Percentiles rank a stretch among this genome's conserved stretches.
phyloP scores from a whole-genome alignment of 2,888 invertebrate species.

The Boloria euphrosyne region DNA sequence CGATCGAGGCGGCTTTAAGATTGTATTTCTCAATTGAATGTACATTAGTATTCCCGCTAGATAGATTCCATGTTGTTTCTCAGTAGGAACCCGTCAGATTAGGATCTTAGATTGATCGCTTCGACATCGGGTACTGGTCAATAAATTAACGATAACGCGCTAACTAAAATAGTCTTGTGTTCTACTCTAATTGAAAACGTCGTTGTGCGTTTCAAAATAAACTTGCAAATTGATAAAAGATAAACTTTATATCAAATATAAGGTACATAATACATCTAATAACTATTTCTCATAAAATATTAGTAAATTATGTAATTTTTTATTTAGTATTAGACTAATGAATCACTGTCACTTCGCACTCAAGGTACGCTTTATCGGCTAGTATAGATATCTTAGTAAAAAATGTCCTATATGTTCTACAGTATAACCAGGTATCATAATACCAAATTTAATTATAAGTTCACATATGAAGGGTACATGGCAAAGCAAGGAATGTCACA shows the following conservation, averaged over 20 bases:
- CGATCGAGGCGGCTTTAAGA: neutral
- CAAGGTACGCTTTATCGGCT: too few relatives aligned
- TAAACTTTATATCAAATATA: neutral
- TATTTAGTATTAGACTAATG: too few relatives aligned
- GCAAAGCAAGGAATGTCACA: too few relatives aligned
- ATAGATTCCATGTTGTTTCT: constrained; percentile 17
- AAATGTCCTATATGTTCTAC: too few relatives aligned
- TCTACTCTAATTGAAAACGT: constrained; percentile 4
- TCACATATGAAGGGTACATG: too few relatives aligned
- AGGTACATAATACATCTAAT: too few relatives aligned
- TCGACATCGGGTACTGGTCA: constrained; percentile 17
- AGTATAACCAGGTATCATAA: too few relatives aligned
- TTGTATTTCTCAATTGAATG: constrained; percentile 1
- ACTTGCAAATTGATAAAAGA: neutral
- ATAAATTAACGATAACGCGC: constrained; percentile 24
- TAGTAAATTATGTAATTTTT: too few relatives aligned
- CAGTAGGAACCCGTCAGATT: constrained; percentile 28
- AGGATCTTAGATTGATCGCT: constrained; percentile 20
- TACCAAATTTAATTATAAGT: too few relatives aligned
- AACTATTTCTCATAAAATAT: too few relatives aligned
- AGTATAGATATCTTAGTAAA: too few relatives aligned
- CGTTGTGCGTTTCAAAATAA: neutral
- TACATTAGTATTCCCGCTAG: constrained; percentile 9
- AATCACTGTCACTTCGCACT: too few relatives aligned
- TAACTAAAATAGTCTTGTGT: constrained; percentile 12